Conservation (phyloP, 2,113 vertebrate genomes). For the Stictonetta naevosa region DNA sequence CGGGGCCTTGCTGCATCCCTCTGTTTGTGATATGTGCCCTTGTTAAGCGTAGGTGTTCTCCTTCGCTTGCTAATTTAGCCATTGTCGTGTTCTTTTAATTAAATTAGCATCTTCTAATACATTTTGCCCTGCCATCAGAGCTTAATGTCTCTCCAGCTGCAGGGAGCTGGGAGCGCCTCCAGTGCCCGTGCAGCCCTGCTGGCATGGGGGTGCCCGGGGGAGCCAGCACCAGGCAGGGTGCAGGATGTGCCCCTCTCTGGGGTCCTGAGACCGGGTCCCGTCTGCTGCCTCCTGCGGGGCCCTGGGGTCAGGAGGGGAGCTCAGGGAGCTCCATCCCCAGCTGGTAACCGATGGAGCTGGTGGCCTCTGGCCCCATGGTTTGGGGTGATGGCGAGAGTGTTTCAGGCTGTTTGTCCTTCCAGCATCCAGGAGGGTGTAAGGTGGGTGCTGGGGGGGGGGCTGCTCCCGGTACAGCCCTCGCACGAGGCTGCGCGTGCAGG, state of each 20-base stretch:
- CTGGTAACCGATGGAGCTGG: fast-evolving
- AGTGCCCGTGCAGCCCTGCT: not conserved
- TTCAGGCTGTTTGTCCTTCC: not conserved
- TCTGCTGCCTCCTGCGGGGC: not conserved
- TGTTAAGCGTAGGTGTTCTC: not conserved
- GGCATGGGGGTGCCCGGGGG: not conserved
- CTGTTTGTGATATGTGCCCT: fast-evolving
- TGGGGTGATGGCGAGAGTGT: fast-evolving
- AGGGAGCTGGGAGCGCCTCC: not conserved
- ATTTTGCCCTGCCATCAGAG: not conserved
- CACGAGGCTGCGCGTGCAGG: fast-evolving
- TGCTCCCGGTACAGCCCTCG: not conserved
- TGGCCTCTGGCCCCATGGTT: fast-evolving
- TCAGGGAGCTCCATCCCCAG: not conserved
- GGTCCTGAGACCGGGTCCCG: not conserved
- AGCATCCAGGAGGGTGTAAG: fast-evolving
- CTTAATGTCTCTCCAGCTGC: not conserved
- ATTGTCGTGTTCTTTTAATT: not conserved
- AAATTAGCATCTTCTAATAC: slow-evolving; percentile 28
- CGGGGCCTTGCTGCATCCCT: not conserved
- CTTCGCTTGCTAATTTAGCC: not conserved
- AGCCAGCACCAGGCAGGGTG: not conserved
- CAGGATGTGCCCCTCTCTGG: not conserved
- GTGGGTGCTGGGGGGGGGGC: not conserved
- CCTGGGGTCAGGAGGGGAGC: not conserved